phyloP scores from a whole-genome alignment of 2,113 vertebrate species.

The Thymallus thymallus region DNA sequence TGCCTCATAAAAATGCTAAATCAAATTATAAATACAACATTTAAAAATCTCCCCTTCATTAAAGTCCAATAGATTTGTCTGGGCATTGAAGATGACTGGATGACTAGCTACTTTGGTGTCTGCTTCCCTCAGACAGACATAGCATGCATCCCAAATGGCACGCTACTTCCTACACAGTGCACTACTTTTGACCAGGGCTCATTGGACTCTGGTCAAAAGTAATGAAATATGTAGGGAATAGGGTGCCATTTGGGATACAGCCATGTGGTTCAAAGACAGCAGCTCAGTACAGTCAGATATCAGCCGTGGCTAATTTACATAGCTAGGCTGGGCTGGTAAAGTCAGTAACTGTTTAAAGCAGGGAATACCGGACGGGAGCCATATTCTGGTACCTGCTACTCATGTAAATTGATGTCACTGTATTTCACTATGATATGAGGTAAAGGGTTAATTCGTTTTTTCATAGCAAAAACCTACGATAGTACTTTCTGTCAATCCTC shows the following conservation, averaged over 20 bases:
- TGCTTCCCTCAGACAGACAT: slow-evolving; percentile 24
- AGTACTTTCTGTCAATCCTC: background rate
- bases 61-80: slow-evolving; percentile 63
- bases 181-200: background rate
- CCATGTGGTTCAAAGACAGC: too few species aligned
- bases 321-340: too few species aligned
- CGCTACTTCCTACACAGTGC: background rate
- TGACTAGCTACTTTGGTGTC: slow-evolving; percentile 29
- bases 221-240: too few species aligned
- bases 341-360: too few species aligned
- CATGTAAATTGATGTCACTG: slow-evolving; percentile 39
- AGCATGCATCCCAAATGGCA: slow-evolving; percentile 1
- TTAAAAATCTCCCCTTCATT: slow-evolving; percentile 73
- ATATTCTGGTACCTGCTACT: slow-evolving; percentile 13
- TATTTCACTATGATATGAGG: background rate
- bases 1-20: slow-evolving; percentile 76
- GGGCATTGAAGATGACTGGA: slow-evolving; percentile 38
- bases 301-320: too few species aligned
- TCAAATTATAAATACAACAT: slow-evolving; percentile 78
- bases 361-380: too few species aligned
- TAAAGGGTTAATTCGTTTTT: background rate
- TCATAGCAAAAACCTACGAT: background rate
- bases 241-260: too few species aligned
- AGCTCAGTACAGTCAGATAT: too few species aligned
- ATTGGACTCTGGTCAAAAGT: too few species aligned